Evolutionary conservation across 2,113 vertebrate genomes (phyloP).

Genomic region (Nannobrachium achirus): DNA sequence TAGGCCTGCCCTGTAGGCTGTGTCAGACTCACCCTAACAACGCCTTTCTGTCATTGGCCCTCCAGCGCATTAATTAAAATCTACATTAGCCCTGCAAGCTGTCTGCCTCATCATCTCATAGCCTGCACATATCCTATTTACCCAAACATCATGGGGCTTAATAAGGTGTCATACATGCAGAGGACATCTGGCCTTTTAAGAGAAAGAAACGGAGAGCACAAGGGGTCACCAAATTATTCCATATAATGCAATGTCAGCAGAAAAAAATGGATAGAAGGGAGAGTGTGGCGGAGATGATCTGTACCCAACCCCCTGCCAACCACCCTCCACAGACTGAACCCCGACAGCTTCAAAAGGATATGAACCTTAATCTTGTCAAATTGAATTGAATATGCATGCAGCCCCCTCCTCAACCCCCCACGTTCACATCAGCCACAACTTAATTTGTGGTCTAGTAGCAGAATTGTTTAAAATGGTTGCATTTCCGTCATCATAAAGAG

Average conservation of each 20-base stretch:
- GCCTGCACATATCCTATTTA: conserved; percentile 33
- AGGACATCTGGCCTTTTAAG: conserved; percentile 46
- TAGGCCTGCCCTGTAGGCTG: background rate
- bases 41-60: background rate
- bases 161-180: conserved; percentile 52
- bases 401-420: background rate
- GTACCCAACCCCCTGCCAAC: conserved; percentile 7
- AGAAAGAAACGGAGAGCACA: conserved; percentile 33
- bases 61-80: conserved; percentile 45
- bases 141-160: conserved; percentile 22
- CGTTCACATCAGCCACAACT: conserved; percentile 24
- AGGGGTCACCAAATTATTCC: conserved; percentile 39
- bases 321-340: conserved; percentile 17
- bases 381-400: conserved; percentile 54
- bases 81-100: conserved; percentile 4
- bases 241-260: conserved; percentile 52
- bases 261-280: conserved; percentile 35
- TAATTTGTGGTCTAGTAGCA: conserved; percentile 15
- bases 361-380: conserved; percentile 63
- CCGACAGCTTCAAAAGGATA: conserved; percentile 48
- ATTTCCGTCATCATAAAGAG: conserved; percentile 4
- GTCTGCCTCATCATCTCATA: conserved; percentile 31
- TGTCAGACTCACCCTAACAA: conserved; percentile 4
- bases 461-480: conserved; percentile 1
- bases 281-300: conserved; percentile 30